phyloP scores from a whole-genome alignment of 2,888 invertebrate species.

The Sinotaia quadrata region DNA sequence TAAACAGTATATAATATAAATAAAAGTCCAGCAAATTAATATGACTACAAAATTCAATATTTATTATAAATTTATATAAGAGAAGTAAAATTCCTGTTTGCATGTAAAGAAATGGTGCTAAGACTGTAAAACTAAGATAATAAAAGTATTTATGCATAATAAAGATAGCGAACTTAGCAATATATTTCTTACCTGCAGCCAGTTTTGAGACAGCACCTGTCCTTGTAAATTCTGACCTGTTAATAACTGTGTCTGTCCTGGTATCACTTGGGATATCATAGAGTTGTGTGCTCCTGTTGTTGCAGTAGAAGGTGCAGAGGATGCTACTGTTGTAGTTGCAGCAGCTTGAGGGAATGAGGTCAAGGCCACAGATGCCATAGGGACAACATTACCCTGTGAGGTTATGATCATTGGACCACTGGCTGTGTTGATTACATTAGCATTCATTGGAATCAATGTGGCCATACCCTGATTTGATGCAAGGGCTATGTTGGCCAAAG shows the following conservation, averaged over 20 bases:
- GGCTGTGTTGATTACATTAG: slow-evolving; percentile 47
- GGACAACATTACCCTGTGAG: slow-evolving; percentile 28
- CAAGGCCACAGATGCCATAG: slow-evolving; percentile 46
- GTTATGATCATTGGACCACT: slow-evolving; percentile 45
- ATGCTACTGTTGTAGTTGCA: slow-evolving; percentile 44
- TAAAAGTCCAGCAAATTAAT: too few relatives aligned
- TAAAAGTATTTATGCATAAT: too few relatives aligned
- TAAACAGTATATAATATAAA: too few relatives aligned
- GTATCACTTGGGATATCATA: slow-evolving; percentile 39
- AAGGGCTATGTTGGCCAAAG: slow-evolving; percentile 29
- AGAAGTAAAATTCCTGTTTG: too few relatives aligned
- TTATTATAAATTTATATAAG: too few relatives aligned
- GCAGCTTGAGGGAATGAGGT: slow-evolving; percentile 52
- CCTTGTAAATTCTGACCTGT: slow-evolving; percentile 55
- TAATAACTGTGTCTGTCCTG: slow-evolving; percentile 42
- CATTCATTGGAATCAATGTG: slow-evolving; percentile 20
- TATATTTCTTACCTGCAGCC: slow-evolving; percentile 42
- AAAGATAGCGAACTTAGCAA: too few relatives aligned
- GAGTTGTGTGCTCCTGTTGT: slow-evolving; percentile 47
- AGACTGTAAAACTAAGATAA: too few relatives aligned
- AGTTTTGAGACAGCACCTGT: slow-evolving; percentile 56
- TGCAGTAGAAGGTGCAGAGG: slow-evolving; percentile 50
- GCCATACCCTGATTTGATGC: slow-evolving; percentile 30
- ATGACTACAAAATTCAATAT: too few relatives aligned
- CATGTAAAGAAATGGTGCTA: too few relatives aligned